Base-by-base conservation (phyloP, 2,888 invertebrate species). In the Drosophila mimetica region DNA sequence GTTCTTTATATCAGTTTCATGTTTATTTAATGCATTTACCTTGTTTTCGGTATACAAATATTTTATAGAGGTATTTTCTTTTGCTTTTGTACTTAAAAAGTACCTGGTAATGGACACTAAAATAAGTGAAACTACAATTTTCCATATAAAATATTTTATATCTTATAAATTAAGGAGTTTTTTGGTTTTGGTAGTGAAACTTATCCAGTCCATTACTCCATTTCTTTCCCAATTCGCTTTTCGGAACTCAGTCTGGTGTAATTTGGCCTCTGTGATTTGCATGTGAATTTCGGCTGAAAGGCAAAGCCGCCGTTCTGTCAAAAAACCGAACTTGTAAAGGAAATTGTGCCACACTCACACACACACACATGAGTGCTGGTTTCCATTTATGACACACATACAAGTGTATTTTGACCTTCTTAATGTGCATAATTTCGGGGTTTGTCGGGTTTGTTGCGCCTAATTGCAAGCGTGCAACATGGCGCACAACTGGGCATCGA, bases 401-500 rank as follows among this genome's bases (percentile, higher is more conserved):
- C 41, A 13, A 25, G 36, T 28, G 30, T n/a, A 20, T 20, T 59
- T 51, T 55, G 52, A 75, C 54, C 57, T 66, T 54, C 58, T 36
- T 28, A 55, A 37, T 58, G 69, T 55, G 67, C 65, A 65, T 83
- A 71, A 74, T 71, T 77, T 8, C 34, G 51, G 42, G 51, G 44
- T 46, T 30, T 58, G 63, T 48, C 71, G 36, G 14, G 52, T 28
- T 53, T 60, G 57, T 30, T 47, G 57, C 54, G 67, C 71, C 79
- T 81, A 81, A 85, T 81, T 81, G 83, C 80, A 85, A 53, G 57
- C 86, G 74, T 82, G 81, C 79, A 77, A 77, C 71, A 51, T 71
- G 71, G 37, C 36, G 34, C 69, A 52, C 57, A 48, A 60, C 72
- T 67, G 76, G 58, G 55, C 75, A 82, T 86, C 77, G 83, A 86